These are phyloP conservation scores for Prunella strophiata DNA, from an alignment of 2,797 vertebrate genomes.

Conservation along the genomic window DNA sequence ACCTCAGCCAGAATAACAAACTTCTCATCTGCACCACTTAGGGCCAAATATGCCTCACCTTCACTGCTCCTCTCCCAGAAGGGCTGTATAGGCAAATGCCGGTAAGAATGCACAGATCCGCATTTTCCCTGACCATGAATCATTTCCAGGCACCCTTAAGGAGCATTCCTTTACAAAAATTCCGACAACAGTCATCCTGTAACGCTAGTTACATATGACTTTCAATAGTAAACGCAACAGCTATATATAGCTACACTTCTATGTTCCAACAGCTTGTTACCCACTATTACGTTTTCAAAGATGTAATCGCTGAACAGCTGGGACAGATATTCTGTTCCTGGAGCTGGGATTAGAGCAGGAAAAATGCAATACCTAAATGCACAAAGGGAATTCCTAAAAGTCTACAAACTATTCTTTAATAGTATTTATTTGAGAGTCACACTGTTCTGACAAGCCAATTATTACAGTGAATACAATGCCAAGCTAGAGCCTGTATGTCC, in stretches of 20 bases:
- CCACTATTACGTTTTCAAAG: background rate
- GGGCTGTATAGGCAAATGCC: background rate
- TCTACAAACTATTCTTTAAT: background rate
- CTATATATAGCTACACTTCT: background rate
- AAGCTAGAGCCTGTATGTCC: background rate
- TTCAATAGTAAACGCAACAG: background rate
- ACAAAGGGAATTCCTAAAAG: background rate
- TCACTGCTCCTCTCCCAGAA: background rate
- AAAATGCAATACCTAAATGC: background rate
- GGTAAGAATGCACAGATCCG: accelerated
- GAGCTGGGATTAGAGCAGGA: background rate
- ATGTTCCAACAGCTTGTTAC: background rate
- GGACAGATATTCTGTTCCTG: background rate
- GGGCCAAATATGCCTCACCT: background rate
- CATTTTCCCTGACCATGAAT: background rate
- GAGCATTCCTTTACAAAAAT: background rate
- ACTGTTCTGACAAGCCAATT: background rate
- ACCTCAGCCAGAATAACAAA: background rate
- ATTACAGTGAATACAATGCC: background rate
- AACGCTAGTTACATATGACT: background rate
- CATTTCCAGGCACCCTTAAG: background rate
- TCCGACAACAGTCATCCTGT: background rate
- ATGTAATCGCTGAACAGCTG: background rate
- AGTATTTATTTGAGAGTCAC: background rate
- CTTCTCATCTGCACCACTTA: background rate